These are phyloP conservation scores for Atta colombica DNA, from an alignment of 1,140 invertebrate species.

Conservation along the genomic window DNA sequence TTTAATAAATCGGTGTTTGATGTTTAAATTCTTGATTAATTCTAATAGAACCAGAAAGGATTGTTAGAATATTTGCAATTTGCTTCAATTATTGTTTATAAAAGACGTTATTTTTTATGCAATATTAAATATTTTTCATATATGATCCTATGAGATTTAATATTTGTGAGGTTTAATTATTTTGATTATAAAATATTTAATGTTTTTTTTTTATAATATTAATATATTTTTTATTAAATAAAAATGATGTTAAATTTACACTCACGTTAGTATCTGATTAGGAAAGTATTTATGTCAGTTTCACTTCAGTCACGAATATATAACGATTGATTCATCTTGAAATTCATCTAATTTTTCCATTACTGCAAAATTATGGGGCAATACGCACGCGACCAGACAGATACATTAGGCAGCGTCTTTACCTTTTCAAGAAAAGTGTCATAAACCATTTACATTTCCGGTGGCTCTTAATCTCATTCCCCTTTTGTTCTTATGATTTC, in stretches of 20 bases:
- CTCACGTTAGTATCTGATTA: neutral
- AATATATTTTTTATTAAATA: neutral
- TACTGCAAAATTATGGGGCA: neutral
- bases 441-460: conserved; percentile 72
- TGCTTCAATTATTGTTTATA: neutral
- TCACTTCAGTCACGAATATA: neutral
- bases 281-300: neutral
- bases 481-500: conserved; percentile 56
- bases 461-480: conserved; percentile 66
- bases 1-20: neutral
- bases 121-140: too few species aligned
- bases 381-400: conserved; percentile 21
- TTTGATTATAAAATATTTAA: too few species aligned
- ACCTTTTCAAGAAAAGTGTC: conserved; percentile 68
- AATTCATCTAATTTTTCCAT: neutral
- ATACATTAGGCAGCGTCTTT: conserved; percentile 62
- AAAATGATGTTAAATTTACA: neutral
- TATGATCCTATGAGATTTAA: too few species aligned
- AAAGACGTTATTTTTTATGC: too few species aligned
- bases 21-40: conserved; percentile 16
- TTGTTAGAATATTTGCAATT: neutral
- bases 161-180: too few species aligned
- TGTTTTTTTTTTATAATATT: neutral
- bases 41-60: neutral
- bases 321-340: neutral